Evolutionary conservation across 2,888 invertebrate genomes (phyloP).

Genomic region (Drosophila tanythrix): DNA sequence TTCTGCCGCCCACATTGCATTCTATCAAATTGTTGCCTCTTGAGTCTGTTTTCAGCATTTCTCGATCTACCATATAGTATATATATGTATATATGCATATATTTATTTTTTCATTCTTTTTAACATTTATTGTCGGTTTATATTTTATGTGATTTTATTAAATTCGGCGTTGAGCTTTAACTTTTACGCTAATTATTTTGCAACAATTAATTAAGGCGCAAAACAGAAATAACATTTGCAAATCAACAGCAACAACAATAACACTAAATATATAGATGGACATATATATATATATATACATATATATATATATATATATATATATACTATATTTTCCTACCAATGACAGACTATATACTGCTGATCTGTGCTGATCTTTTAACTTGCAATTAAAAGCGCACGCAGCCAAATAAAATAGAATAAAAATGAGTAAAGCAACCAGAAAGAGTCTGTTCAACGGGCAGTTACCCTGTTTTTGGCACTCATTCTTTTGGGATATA

Average conservation of each 20-base stretch:
- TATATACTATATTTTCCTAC: slow-evolving; percentile 6
- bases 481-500: not conserved
- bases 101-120: slow-evolving; percentile 11
- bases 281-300: slow-evolving; percentile 5
- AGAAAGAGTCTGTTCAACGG: not conserved
- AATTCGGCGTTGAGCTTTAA: slow-evolving; percentile 69
- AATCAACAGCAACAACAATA: slow-evolving; percentile 14
- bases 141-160: slow-evolving; percentile 61
- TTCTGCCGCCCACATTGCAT: slow-evolving; percentile 4
- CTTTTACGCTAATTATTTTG: slow-evolving; percentile 81
- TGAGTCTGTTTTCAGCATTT: slow-evolving; percentile 1
- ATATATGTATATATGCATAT: slow-evolving; percentile 5
- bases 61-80: not conserved
- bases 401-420: slow-evolving; percentile 52
- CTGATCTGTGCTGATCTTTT: slow-evolving; percentile 74
- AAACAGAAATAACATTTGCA: slow-evolving; percentile 64
- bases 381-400: slow-evolving; percentile 80
- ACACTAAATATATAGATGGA: slow-evolving; percentile 9
- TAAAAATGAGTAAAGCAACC: not conserved
- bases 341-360: slow-evolving; percentile 49
- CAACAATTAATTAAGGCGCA: slow-evolving; percentile 79
- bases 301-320: slow-evolving; percentile 8
- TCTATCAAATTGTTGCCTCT: slow-evolving; percentile 1
- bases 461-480: slow-evolving; percentile 12
- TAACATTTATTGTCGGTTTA: slow-evolving; percentile 12